A percentile compares a stretch with the other conserved stretches of the same genome.
phyloP scores from a whole-genome alignment of 2,888 invertebrate genomes.

The Caenorhabditis japonica region DNA sequence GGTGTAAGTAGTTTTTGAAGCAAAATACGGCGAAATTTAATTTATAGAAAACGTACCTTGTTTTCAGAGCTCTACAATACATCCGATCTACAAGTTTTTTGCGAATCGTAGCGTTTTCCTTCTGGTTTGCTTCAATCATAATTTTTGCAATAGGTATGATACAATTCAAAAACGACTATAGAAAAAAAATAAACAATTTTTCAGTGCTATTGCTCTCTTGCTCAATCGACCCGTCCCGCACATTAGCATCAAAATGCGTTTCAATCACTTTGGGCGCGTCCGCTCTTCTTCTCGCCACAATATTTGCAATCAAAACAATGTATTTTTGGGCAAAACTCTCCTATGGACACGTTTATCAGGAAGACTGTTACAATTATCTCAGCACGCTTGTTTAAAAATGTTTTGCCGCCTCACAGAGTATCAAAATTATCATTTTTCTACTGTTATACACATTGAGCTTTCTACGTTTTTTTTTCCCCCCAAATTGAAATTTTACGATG shows the following conservation, averaged over 20 bases:
- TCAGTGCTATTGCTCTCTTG: constrained; percentile 55
- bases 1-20: constrained; percentile 14
- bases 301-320: constrained; percentile 45
- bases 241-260: constrained; percentile 55
- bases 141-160: constrained; percentile 46
- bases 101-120: constrained; percentile 57
- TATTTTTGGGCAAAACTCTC: constrained; percentile 47
- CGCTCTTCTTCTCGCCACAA: constrained; percentile 47
- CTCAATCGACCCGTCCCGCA: constrained; percentile 48
- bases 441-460: too few relatives aligned
- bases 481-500: too few relatives aligned
- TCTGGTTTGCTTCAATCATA: constrained; percentile 58
- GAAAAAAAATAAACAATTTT: constrained; percentile 7
- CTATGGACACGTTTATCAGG: constrained; percentile 43
- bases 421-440: too few relatives aligned
- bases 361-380: constrained; percentile 44
- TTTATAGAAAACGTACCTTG: neutral
- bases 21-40: neutral
- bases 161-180: neutral
- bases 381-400: constrained; percentile 38
- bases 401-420: neutral
- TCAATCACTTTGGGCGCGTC: constrained; percentile 54
- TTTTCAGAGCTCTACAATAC: constrained; percentile 57
- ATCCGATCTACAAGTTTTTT: constrained; percentile 52
- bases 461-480: too few relatives aligned